Evolutionary conservation across 2,797 vertebrate genomes (phyloP), one percentile per base, ranked within the genome.

Genomic region (Tangara arthus): DNA sequence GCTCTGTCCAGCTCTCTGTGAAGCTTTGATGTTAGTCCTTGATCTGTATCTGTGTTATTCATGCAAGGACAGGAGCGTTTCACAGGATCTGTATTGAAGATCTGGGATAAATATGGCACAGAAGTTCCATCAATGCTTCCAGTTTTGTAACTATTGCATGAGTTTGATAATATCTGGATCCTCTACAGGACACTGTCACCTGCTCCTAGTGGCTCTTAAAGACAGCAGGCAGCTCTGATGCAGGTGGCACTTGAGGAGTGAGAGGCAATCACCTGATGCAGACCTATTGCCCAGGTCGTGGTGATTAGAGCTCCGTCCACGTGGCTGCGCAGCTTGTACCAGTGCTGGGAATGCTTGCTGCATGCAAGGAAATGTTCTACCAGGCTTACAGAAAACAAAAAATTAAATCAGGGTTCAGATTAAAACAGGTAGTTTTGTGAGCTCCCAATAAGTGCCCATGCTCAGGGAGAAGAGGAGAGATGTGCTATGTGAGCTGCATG

Each of bases 241-340:
- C 8, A 15, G 21, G 2, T 37, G 35, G 27, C 42, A 9, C 27
- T 46, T 63, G 26, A 65, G 22, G 23, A 32, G 1, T 14, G 57
- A 49, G 47, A 52, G 35, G 22, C 15, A 19, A n/a, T 37, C 14
- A 14, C 41, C 20, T 65, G 50, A 24, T 0, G 0, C 20, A 63
- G 19, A 20, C 10, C 15, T 44, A 10, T 11, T 71, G 42, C 59
- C 22, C 18, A 17, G 18, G 1, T 56, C 21, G 44, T 17, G 37
- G 16, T 17, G 9, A 9, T 53, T 32, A 15, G 18, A 63, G 34
- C 17, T 71, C 32, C 37, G 56, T 23, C 65, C n/a, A 1, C 0
- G 3, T 2, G 11, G 42, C n/a, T 52, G 34, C 24, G 42, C 59
- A 77, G 41, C 41, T 75, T 57, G 17, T 37, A 9, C 15, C 37